A percentile compares a stretch with the other conserved stretches of the same genome.
These are phyloP conservation scores for Metaphire vulgaris DNA, from an alignment of 1,140 invertebrate species.

Conservation along the genomic window DNA sequence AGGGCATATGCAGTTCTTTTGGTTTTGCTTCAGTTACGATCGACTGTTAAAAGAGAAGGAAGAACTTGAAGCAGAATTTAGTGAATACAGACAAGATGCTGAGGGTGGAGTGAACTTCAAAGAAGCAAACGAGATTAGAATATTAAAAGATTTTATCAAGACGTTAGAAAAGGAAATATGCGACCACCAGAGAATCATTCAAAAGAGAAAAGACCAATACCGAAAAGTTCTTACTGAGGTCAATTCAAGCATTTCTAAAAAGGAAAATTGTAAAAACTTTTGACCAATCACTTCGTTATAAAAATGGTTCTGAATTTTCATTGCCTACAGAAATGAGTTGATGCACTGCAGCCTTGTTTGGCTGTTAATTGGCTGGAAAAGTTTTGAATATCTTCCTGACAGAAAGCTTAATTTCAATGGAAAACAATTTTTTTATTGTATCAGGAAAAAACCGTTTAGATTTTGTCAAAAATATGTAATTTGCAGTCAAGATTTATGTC, in stretches of 20 bases:
- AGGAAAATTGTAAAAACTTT: too few relatives aligned
- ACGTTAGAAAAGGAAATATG: conserved; percentile 48
- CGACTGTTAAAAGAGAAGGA: conserved; percentile 44
- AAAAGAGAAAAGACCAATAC: conserved; percentile 45
- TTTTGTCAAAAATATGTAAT: too few relatives aligned
- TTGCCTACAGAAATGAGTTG: too few relatives aligned
- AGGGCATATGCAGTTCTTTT: too few relatives aligned
- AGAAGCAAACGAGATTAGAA: conserved; percentile 42
- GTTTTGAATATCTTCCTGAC: too few relatives aligned
- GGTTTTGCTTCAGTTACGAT: conserved; percentile 37
- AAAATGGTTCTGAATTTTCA: too few relatives aligned
- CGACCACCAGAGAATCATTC: conserved; percentile 44
- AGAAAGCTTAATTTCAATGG: too few relatives aligned
- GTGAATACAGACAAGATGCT: conserved; percentile 41
- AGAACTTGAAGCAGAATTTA: conserved; percentile 43
- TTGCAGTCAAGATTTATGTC: too few relatives aligned
- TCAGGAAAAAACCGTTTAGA: too few relatives aligned
- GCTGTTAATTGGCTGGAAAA: too few relatives aligned
- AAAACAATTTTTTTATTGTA: too few relatives aligned
- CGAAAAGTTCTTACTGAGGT: conserved; percentile 47
- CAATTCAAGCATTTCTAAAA: background rate
- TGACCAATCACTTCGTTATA: conserved; percentile 4
- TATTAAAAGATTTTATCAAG: conserved; percentile 43
- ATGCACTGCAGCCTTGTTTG: too few relatives aligned
- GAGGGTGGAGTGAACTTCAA: conserved; percentile 38